Evolutionary conservation across 2,888 invertebrate genomes (phyloP), one percentile per base, ranked within the genome.

Genomic region (Drosophila rellima): DNA sequence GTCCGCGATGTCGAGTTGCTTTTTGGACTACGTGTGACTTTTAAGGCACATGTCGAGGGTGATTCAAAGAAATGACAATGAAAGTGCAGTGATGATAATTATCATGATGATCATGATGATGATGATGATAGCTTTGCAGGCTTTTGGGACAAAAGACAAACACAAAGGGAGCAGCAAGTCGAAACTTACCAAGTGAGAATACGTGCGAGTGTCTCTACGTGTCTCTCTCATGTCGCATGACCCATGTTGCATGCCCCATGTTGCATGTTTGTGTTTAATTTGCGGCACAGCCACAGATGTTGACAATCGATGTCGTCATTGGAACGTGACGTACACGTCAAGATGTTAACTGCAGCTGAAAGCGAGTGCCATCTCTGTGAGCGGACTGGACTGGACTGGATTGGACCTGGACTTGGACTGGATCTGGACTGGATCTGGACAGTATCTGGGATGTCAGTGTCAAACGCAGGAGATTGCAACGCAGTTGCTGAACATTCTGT

Each of bases 251-350:
- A 11, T 15, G 26, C 45, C 15, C 1, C n/a, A 17, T 33, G n/a
- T 5, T 5, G 26, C 35, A 7, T 87, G 85, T 85, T 85, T 85
- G 78, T 77, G 86, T 83, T 88, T 81, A 74, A 85, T 88, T 85
- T 85, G 86, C 52, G 74, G 62, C 73, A 47, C 71, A 63, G 70
- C 70, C 84, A 74, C 67, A 76, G 73, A 60, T 79, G 85, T 63
- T 75, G 82, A 74, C 88, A 80, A 65, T 83, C 87, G 74, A 83
- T 81, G 83, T 65, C 66, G 74, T 72, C 67, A 71, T 61, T 66
- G 51, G 42, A 18, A 73, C 73, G 69, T 74, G 66, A 55, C 50
- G 50, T 69, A 52, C 60, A 64, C 52, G 31, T 67, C 68, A 50
- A 56, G 44, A 56, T 50, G 61, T 20, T 45, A 57, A 33, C 31